Evolutionary conservation across 2,888 invertebrate genomes (phyloP), one percentile per base, ranked within the genome.

Genomic region (Heliconius charithonia): DNA sequence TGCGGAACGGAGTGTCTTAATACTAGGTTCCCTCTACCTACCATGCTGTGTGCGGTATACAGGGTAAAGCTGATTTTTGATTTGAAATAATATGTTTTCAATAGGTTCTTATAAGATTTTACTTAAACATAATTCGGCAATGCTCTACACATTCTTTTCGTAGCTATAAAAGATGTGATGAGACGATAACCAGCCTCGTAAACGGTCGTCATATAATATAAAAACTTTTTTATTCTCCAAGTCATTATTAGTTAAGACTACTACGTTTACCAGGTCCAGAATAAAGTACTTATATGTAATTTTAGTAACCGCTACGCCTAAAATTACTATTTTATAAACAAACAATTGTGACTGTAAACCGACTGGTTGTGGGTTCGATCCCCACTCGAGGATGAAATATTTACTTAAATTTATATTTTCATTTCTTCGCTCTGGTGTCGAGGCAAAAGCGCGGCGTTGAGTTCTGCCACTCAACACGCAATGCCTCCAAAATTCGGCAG

Each of bases 171-270:
- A 67, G 16, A 67, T 41, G 67, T 41, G n/a, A 41, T 67, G 67
- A 67, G n/a, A 37, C 37, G 22, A 56, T 67, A 67, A 67, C n/a
- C 19, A 37, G 66, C 66, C 66, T 67, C 67, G 67, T 67, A 67
- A 67, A 67, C 67, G 67, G n/a, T 13, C 67, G 37, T 41, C 25
- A 25, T 41, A 67, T 41, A 41, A 32, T 67, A 41, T 67, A 41
- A 67, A 41, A 67, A 67, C 13, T 67, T 41, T 13, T 67, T 67
- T 67, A 67, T 67, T 67, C n/a, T 41, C 4, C 37, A 37, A 67
- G n/a, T n/a, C n/a, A n/a, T n/a, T 67, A 67, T 41, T 22, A 22
- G 22, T 16, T 22, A 45, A 45, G 3, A 37, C 2, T 41, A 12
- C 37, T 41, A 41, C 67, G 13, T n/a, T 67, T 41, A 67, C 37